Evolutionary conservation across 2,113 vertebrate genomes (phyloP), one percentile per base, ranked within the genome.

Genomic region (pig (Sus scrofa)): DNA sequence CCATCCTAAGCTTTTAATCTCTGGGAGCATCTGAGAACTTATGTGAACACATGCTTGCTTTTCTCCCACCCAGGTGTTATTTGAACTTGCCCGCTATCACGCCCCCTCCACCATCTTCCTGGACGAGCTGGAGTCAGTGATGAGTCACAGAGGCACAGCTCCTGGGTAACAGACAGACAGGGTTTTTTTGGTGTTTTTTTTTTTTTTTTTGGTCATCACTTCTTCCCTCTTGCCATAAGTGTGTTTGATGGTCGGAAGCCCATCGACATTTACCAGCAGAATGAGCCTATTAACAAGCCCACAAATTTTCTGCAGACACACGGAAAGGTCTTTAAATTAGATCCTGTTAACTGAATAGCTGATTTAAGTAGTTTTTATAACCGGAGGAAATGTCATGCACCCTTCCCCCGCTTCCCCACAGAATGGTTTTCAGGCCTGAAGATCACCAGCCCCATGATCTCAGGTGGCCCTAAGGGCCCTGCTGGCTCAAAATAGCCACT

Each of bases 81-180:
- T 99, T 98, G 99, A 99, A 98, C 99, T 99, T 77, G 99, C 99
- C 89, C 98, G 99, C 84, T 99, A 99, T 96, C 99, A 99, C 0
- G 99, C 99, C 30, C 99, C 99, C 44, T 99, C 99, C 96, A 99
- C 99, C 6, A 99, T 99, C 97, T 99, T 99, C 98, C 98, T 99
- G 98, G 99, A 99, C 77, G 99, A 99, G 97, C 98, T 99, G 98
- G 99, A 99, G 97, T 99, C 99, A 0, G 99, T 99, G 94, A 99
- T 99, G 99, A 98, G 99, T 89, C 99, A 99, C 84, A 99, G 99
- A 98, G 99, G 99, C 97, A 98, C 94, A 22, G 96, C 92, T 86
- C 97, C 98, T 19, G 99, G 99, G 99, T 99, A 98, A 98, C 62
- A 83, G 92, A 93, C n/a, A 39, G 94, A n/a, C n/a, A n/a, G 70